Evolutionary conservation across 2,888 invertebrate species (phyloP), one percentile per base, ranked within the genome.

Genomic region (Morpho helenor): DNA sequence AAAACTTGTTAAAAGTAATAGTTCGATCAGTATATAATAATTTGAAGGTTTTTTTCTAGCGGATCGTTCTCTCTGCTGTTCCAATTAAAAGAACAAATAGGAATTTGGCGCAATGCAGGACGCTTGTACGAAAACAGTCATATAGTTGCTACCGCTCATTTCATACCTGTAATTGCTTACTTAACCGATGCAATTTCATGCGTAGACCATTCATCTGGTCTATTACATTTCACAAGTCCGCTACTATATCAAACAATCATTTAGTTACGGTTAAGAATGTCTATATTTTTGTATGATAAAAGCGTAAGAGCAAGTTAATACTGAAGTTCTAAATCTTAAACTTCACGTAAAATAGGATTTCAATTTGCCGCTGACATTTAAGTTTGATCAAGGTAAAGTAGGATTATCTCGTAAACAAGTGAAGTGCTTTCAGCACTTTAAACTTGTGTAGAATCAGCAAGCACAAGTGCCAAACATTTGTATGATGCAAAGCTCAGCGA

Each of bases 21-120:
- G 54, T 59, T 57, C 48, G 49, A 58, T 52, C 52, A 46, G 23
- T 41, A 54, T 48, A 43, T 58, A 55, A 53, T 56, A 50, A 60
- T 47, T 58, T 50, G 56, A 41, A 31, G 31, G 31, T 23, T 48
- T 54, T 40, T 57, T 58, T 53, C 41, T 57, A 53, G 53, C 56
- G 56, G 59, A 56, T 56, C 45, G 57, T 53, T 48, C 47, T 59
- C 51, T 46, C 56, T 57, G 63, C 59, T 59, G 58, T 77, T 79
- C 70, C 77, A 80, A 81, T 80, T 80, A 80, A 77, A 80, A 79
- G 75, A 76, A 79, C 79, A 82, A 83, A 81, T 77, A 75, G 72
- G 75, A 80, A 78, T 83, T 83, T 88, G 87, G 83, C 86, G 88
- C 88, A 87, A 84, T 88, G 88, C 88, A 88, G 87, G 82, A 82